A percentile compares a stretch with the other conserved stretches of the same genome.
These are phyloP conservation scores for Drosophila burlai DNA, from an alignment of 1,140 invertebrate species.

Conservation along the genomic window DNA sequence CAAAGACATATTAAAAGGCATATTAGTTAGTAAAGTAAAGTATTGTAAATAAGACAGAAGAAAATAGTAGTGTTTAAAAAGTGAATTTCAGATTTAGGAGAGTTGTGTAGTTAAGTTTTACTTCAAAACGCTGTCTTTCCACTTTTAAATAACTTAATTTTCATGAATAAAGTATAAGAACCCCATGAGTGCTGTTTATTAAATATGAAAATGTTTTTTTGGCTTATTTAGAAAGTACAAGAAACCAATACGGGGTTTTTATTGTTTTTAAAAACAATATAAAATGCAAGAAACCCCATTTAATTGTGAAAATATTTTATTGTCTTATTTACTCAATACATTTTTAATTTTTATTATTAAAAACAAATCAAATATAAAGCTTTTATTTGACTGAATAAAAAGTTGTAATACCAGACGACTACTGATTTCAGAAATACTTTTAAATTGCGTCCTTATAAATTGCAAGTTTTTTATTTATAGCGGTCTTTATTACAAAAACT, in stretches of 20 bases:
- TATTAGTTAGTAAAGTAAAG: conserved; percentile 1
- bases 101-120: not conserved
- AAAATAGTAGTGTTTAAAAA: too few relatives aligned
- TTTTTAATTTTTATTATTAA: too few relatives aligned
- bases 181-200: not conserved
- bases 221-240: not conserved
- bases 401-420: not conserved
- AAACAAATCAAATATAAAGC: not conserved
- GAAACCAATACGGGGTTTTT: accelerated
- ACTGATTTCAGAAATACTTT: not conserved
- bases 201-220: too few relatives aligned
- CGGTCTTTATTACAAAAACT: not conserved
- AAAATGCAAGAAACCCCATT: too few relatives aligned
- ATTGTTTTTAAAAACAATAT: not conserved
- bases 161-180: not conserved
- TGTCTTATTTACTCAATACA: too few relatives aligned
- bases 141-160: not conserved
- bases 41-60: not conserved
- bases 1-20: conserved; percentile 43
- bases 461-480: not conserved
- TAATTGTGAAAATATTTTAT: too few relatives aligned
- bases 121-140: not conserved
- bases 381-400: not conserved
- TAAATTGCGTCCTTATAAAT: not conserved
- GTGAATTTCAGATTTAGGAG: not conserved